A percentile compares a stretch with the other conserved stretches of the same genome.
Evolutionary conservation across 2,113 vertebrate species (phyloP).

Genomic region (Xiphophorus couchianus): DNA sequence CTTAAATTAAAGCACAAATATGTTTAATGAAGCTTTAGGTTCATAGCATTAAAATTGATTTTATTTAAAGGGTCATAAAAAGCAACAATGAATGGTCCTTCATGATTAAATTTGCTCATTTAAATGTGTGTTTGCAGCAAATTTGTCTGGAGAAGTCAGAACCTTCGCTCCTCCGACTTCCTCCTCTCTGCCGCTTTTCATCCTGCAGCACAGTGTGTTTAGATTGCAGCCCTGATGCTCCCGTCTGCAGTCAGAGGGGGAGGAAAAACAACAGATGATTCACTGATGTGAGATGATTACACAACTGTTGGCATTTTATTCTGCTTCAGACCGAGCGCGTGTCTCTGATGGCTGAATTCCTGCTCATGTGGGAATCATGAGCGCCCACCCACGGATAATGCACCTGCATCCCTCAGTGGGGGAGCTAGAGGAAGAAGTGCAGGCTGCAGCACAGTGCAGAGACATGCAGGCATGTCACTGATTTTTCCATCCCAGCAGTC

Average conservation of each 20-base stretch:
- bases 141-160: neutral
- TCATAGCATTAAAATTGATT: neutral
- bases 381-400: neutral
- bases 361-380: slow-evolving; percentile 10
- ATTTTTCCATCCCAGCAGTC: neutral
- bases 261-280: slow-evolving; percentile 15
- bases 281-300: slow-evolving; percentile 34
- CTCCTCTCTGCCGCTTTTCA: neutral
- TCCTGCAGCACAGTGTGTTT: neutral
- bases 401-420: slow-evolving; percentile 24
- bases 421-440: slow-evolving; percentile 4
- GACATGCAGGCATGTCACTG: neutral
- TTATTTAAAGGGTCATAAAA: neutral
- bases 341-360: slow-evolving; percentile 11
- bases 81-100: neutral
- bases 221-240: slow-evolving; percentile 3
- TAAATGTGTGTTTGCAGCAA: neutral
- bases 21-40: neutral
- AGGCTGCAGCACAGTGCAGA: neutral
- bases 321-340: slow-evolving; percentile 6
- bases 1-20: neutral
- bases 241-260: slow-evolving; percentile 1
- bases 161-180: neutral
- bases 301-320: slow-evolving; percentile 31
- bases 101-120: neutral